Percentiles rank a stretch among this genome's conserved stretches.
These are phyloP conservation scores for Nemotelus pantherinus DNA, from an alignment of 2,888 invertebrate genomes.

Conservation along the genomic window DNA sequence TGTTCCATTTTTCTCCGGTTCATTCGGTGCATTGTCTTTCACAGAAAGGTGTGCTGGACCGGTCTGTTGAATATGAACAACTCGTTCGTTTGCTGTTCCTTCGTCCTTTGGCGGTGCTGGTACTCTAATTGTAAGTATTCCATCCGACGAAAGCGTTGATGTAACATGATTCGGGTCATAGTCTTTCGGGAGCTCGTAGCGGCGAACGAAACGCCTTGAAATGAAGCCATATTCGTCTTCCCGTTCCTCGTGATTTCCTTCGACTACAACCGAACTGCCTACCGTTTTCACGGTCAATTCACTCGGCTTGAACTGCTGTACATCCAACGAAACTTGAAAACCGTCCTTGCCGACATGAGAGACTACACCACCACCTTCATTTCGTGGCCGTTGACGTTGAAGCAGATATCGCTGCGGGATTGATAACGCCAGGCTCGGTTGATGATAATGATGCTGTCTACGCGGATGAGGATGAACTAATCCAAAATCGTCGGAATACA, in stretches of 20 bases:
- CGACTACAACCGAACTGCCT: conserved; percentile 71
- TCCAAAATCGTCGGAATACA: conserved; percentile 63
- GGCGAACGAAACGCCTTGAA: conserved; percentile 81
- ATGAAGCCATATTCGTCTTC: conserved; percentile 79
- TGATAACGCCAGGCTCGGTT: neutral
- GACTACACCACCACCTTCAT: neutral
- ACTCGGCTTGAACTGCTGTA: conserved; percentile 74
- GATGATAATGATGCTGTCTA: neutral
- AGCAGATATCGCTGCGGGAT: neutral
- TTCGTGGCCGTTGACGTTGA: neutral
- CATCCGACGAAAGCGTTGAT: conserved; percentile 80
- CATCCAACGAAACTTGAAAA: conserved; percentile 74
- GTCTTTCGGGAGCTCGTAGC: conserved; percentile 74
- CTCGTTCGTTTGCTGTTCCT: conserved; percentile 66
- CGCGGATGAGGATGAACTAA: conserved; percentile 62
- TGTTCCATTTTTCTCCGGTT: neutral
- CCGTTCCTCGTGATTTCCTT: conserved; percentile 76
- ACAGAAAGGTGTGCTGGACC: conserved; percentile 70
- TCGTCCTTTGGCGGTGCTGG: conserved; percentile 66
- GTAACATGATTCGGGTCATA: conserved; percentile 77
- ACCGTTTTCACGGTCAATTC: conserved; percentile 76
- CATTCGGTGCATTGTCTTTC: conserved; percentile 51
- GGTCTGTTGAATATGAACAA: conserved; percentile 78
- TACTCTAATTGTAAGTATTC: conserved; percentile 78
- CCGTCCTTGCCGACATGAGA: conserved; percentile 69